phyloP scores from a whole-genome alignment of 2,888 invertebrate species.

The Latrodectus elegans region DNA sequence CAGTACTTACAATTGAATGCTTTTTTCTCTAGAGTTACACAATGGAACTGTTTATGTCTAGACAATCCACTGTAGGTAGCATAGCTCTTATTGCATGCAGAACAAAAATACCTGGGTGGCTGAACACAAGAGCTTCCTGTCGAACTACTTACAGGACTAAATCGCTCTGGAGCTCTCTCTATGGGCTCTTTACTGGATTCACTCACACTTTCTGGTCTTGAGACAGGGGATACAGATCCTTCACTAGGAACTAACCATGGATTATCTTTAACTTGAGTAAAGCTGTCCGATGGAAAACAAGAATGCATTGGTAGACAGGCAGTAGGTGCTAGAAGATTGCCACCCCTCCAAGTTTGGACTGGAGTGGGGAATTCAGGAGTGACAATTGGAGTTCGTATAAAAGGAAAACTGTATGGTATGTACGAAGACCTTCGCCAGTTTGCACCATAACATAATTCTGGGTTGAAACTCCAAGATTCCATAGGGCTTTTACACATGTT shows the following conservation, averaged over 20 bases:
- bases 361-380: neutral
- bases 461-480: slow-evolving; percentile 29
- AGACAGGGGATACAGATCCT: slow-evolving; percentile 41
- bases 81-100: slow-evolving; percentile 94
- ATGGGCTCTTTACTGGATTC: slow-evolving; percentile 41
- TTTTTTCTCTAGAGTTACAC: slow-evolving; percentile 86
- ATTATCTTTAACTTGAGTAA: neutral
- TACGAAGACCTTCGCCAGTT: slow-evolving; percentile 37
- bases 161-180: too few species aligned
- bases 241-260: slow-evolving; percentile 41
- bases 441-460: neutral
- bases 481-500: slow-evolving; percentile 44
- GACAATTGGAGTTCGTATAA: neutral
- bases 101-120: slow-evolving; percentile 86
- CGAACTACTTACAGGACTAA: neutral
- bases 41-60: slow-evolving; percentile 97
- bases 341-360: neutral
- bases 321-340: neutral
- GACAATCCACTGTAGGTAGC: slow-evolving; percentile 96
- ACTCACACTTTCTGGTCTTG: slow-evolving; percentile 43
- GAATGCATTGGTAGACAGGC: neutral
- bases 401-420: slow-evolving; percentile 17
- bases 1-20: slow-evolving; percentile 97
- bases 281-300: too few species aligned
- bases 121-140: slow-evolving; percentile 4